phyloP scores from a whole-genome alignment of 2,888 invertebrate genomes.

The Eilema depressum region DNA sequence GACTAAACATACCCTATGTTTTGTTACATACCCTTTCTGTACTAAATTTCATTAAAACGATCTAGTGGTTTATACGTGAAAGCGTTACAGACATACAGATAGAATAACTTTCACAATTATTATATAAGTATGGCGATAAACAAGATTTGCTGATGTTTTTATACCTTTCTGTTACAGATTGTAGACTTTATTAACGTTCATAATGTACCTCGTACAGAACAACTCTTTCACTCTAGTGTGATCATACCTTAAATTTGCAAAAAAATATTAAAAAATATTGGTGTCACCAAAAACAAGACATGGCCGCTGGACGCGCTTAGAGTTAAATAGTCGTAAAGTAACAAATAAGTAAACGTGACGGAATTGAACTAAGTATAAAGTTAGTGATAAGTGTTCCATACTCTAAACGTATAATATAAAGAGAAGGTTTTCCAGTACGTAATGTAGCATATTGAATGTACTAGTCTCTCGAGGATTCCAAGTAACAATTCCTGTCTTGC shows the following conservation, averaged over 20 bases:
- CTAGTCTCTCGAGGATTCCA: neutral
- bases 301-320: neutral
- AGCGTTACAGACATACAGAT: no score
- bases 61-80: no score
- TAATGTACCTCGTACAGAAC: no score
- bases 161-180: neutral
- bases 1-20: no score
- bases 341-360: conserved; percentile 44
- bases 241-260: neutral
- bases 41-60: no score
- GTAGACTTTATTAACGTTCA: no score
- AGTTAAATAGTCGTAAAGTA: conserved; percentile 38
- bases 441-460: neutral
- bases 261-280: neutral
- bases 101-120: no score
- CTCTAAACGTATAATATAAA: conserved; percentile 28
- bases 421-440: neutral
- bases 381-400: conserved; percentile 45
- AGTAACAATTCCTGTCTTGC: neutral
- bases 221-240: conserved; percentile 8
- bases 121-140: neutral
- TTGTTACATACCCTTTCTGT: no score
- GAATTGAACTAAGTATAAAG: conserved; percentile 53
- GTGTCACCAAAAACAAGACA: neutral
- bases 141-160: neutral